Base-by-base conservation (phyloP, 2,888 invertebrate species). In the Drosophila kokeensis region DNA sequence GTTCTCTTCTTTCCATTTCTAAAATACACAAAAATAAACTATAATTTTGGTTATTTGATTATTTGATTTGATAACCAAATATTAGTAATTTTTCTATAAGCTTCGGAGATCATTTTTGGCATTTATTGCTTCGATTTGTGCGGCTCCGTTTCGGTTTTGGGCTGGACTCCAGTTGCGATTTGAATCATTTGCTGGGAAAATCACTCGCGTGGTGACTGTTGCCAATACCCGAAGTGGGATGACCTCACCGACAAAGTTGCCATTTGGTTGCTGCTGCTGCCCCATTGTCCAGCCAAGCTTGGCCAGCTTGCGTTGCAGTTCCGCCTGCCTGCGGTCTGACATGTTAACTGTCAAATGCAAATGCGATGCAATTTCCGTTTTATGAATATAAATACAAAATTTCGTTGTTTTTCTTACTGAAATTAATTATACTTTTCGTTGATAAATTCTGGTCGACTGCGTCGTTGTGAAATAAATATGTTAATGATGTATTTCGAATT, bases 231-330 rank as follows among this genome's bases (percentile, higher is more conserved):
- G 64, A 5, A 80, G 40, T 0, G 70, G 76, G 15, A 80, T 80
- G 8, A 61, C 32, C 34, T 75, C 76, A 15, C 69, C 58, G 30
- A 8, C 8, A 4, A 13, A 6, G 10, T 70, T 34, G 1, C 15
- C 36, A 27, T 38, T 42, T 11, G 34, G 38, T 29, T 30, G 21
- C 50, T 75, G 38, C 45, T 75, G 38, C 38, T 52, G 38, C 2
- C 48, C 61, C 54, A 80, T 52, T 27, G 76, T 80, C 76, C 76
- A 80, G 69, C 81, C 81, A 5, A 76, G 57, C 1, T 64, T 30
- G n/a, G 40, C 48, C 40, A 75, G 34, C 40, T 80, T 63, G 1
- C 29, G 29, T n/a, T 69, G 76, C 30, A 76, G 53, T 13, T 76
- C 76, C 58, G 64, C 57, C 50, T 76, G 76, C 1, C 30, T 52